Evolutionary conservation across 2,113 vertebrate genomes (phyloP), one percentile per base, ranked within the genome.

Genomic region (Xenopus borealis): DNA sequence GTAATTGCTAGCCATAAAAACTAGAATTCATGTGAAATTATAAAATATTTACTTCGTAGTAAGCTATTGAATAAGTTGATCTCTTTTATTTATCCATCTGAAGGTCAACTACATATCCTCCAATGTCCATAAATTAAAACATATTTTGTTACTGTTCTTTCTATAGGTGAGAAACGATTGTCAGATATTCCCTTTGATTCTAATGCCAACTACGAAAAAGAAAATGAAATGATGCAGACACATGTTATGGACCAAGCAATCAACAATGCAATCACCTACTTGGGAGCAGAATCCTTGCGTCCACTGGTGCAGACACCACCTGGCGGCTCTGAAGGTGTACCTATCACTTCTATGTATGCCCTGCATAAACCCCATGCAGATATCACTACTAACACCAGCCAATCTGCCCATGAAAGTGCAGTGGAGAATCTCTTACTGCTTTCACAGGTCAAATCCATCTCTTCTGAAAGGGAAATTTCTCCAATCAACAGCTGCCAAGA

Each of bases 181-280:
- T 86, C 94, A 0, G 96, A 99, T 68, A 83, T 97, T 68, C 90
- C 95, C 5, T 99, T 92, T 0, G 96, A 98, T 19, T 83, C 88
- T 59, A 87, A 88, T 30, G 40, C 88, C 46, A 89, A 80, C 82
- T 93, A 88, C 1, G 91, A 94, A 84, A 93, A 94, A 81, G 93
- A 93, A 65, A 91, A 89, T 0, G 95, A 98, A 58, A 87, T 98
- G 71, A 97, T 98, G 90, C 95, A 98, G 83, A 96, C 95, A 0
- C 96, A 96, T 0, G 96, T 98, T 75, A 98, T 99, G 11, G 96
- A 99, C 88, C 96, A 98, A 87, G 96, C 97, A 85, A 99, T 99
- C 85, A 99, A 99, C 87, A 99, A 96, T 0, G 97, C 97, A 84
- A 99, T 99, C 87, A 98, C 89, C 78, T 99, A 98, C 86, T 87